Conservation (phyloP, 2,113 vertebrate species). For the Alces alces region DNA sequence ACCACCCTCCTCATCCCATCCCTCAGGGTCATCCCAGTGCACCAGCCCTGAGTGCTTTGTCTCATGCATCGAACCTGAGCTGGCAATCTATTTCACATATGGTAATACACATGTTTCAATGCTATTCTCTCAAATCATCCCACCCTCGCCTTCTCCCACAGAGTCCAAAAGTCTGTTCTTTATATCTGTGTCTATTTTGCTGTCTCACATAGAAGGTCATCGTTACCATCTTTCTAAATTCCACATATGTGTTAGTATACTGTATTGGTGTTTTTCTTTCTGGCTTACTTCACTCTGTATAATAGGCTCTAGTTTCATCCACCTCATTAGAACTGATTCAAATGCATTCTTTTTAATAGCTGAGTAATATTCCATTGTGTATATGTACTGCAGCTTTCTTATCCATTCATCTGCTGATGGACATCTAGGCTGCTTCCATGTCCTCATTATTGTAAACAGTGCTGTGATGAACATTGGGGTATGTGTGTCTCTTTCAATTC, state of each 20-base stretch:
- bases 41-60: rapidly evolving
- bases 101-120: not conserved
- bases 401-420: not conserved
- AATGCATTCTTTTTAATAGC: not conserved
- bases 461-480: not conserved
- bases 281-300: not conserved
- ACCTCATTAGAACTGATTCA: not conserved
- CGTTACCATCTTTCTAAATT: not conserved
- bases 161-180: not conserved
- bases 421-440: not conserved
- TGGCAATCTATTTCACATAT: not conserved
- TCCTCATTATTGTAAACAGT: not conserved
- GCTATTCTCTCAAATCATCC: not conserved
- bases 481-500: not conserved
- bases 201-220: not conserved
- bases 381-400: not conserved
- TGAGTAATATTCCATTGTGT: not conserved
- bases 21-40: not conserved
- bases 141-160: not conserved
- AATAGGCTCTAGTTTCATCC: not conserved
- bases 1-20: not conserved
- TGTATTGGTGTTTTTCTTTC: not conserved
- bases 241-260: not conserved
- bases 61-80: not conserved
- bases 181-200: not conserved